Evolutionary conservation across 2,113 vertebrate species (phyloP).

Genomic region (Pollachius pollachius): DNA sequence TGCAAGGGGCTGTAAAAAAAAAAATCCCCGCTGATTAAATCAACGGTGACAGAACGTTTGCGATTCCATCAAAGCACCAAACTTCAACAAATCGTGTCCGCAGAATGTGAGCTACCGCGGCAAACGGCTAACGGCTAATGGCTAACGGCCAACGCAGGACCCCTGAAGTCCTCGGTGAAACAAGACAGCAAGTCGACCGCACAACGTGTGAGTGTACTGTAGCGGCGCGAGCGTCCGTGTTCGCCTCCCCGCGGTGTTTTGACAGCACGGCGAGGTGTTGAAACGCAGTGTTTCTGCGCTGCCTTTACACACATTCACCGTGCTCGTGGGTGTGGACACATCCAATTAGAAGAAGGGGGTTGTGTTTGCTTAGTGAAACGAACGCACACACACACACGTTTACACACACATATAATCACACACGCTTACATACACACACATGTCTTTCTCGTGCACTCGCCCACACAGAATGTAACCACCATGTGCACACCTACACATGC

Average conservation of each 20-base stretch:
- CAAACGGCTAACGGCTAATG: no score
- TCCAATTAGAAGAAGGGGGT: constrained; percentile 67
- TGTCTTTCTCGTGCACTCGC: neutral
- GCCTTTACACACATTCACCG: neutral
- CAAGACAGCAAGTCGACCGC: no score
- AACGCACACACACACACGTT: constrained; percentile 38
- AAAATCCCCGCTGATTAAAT: no score
- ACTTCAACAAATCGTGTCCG: no score
- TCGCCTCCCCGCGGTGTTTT: constrained; percentile 16
- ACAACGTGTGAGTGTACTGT: no score
- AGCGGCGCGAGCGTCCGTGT: constrained; percentile 2
- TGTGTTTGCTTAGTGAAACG: constrained; percentile 62
- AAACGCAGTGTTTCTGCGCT: no score
- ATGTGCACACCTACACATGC: neutral
- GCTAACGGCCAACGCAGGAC: no score
- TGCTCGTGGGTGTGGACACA: constrained; percentile 54
- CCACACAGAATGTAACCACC: neutral
- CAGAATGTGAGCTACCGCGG: no score
- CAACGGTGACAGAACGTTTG: no score
- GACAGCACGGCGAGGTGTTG: neutral
- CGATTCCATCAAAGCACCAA: no score
- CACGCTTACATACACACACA: constrained; percentile 30
- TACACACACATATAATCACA: constrained; percentile 18
- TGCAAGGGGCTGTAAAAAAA: no score
- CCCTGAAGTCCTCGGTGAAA: no score